These are phyloP conservation scores for Accipiter virgatus DNA, from an alignment of 2,113 vertebrate species.

Conservation along the genomic window DNA sequence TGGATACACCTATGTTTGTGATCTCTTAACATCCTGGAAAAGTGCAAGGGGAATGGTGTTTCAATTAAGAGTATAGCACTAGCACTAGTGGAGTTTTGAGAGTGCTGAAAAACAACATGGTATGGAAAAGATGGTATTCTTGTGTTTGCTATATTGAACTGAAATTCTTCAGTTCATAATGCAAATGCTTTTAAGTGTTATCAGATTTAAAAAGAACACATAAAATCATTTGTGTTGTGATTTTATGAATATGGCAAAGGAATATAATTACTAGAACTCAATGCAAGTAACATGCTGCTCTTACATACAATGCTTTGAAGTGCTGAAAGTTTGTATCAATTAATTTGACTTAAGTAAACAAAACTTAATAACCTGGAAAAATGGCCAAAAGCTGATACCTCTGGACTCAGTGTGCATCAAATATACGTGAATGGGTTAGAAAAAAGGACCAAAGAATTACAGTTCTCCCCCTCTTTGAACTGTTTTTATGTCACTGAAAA, in stretches of 20 bases:
- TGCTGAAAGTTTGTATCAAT: not conserved
- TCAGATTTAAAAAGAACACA: not conserved
- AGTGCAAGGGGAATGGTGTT: not conserved
- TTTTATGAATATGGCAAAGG: not conserved
- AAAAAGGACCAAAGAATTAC: not conserved
- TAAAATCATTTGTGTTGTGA: not conserved
- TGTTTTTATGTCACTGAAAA: not conserved
- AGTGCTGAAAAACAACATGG: not conserved
- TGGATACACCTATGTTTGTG: not conserved
- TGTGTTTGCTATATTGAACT: not conserved
- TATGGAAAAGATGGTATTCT: not conserved
- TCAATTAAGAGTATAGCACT: too few species aligned
- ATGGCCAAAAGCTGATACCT: not conserved
- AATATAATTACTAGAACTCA: not conserved
- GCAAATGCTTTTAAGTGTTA: not conserved
- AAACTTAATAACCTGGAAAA: not conserved
- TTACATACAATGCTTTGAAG: not conserved
- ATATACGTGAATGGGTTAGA: rapidly evolving
- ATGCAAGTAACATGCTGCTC: not conserved
- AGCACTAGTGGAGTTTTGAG: not conserved
- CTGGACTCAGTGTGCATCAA: not conserved
- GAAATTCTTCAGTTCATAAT: not conserved
- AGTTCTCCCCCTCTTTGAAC: not conserved
- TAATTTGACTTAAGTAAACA: not conserved
- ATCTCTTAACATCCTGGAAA: not conserved